Evolutionary conservation across 1,140 invertebrate genomes (phyloP), one percentile per base, ranked within the genome.

Genomic region (Drosophila fuyamai): DNA sequence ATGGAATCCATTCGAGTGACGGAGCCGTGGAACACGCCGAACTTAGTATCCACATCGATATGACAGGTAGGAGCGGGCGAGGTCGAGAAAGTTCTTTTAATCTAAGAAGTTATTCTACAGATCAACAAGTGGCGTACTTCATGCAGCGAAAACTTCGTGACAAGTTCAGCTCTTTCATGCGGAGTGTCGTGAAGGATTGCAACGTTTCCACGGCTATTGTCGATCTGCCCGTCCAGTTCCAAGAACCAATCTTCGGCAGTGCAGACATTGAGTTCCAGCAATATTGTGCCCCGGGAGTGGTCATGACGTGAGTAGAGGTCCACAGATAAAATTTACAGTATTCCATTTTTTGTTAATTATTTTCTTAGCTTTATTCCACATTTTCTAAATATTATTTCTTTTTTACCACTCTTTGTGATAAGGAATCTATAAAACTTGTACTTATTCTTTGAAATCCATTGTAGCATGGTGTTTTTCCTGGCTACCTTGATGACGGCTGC

Each of bases 241-340:
- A 95, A 70, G 93, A 95, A 8, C 96, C 96, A 0, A 93, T 97
- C 12, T 97, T 95, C 92, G 97, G 97, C 9, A 92, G 85, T 0
- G 84, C 92, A 43, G 93, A 96, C 38, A 93, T 94, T 1, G 95
- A 95, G 47, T 96, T 95, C 82, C 94, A 94, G 1, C 93, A 94
- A 14, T 97, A 96, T 90, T 96, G 97, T 94, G 95, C 95, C 0
- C 97, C 97, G 0, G 95, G 96, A n/a, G 94, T 97, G 43, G 93
- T 96, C 55, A 92, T 96, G 71, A 95, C 95, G 95, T 96, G 93
- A 95, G 94, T 88, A 59, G 10, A 4, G 5, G 9, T 9, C 38
- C 32, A 1, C 27, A 10, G 18, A 27, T 58, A 27, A 55, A 55
- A 54, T 16, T 60, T 32, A 60, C 62, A 23, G 43, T 16, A 58